Evolutionary conservation across 2,797 vertebrate species (phyloP), one percentile per base, ranked within the genome.

Genomic region (Rhinophrynus dorsalis): DNA sequence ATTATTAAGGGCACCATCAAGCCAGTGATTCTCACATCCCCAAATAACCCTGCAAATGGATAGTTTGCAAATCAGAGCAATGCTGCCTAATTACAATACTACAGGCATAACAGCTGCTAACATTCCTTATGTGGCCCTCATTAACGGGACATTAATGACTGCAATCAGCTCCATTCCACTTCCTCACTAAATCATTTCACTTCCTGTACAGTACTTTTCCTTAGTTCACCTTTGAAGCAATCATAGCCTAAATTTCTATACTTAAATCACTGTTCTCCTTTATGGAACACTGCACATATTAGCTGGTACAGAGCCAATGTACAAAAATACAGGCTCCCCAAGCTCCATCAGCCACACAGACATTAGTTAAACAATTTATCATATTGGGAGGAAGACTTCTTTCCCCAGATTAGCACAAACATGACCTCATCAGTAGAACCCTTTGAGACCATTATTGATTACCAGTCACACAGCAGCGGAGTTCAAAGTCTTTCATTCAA

Each of bases 141-240:
- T 84, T 84, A 86, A 50, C 81, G 74, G 58, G 54, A 61, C 74
- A 82, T 75, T 82, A 85, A 78, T 78, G 77, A 83, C 68, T 27
- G 23, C 77, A 80, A 75, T 74, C 70, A 78, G 57, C 40, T n/a
- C 67, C 27, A 77, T 60, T 58, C 44, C 35, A 76, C 78, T 80
- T 81, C 74, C 82, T 80, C 65, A 56, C 26, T 74, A 78, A 29
- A 72, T 77, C 76, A 83, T 81, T 83, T 82, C 76, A 77, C 79
- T 85, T 87, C 77, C 69, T 77, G 71, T 68, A 77, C 27, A 75
- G 65, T 38, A 54, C 8, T 52, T 72, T 70, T 85, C n/a, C 83
- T 74, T 74, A 71, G 75, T 75, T 77, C 0, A 5, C 50, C 70
- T 79, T 69, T 64, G 51, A 67, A 76, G 56, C 67, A 70, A 62